Percentiles rank a stretch among this genome's conserved stretches.
Evolutionary conservation across 2,888 invertebrate species (phyloP).

Genomic region (Eupsilia transversa): DNA sequence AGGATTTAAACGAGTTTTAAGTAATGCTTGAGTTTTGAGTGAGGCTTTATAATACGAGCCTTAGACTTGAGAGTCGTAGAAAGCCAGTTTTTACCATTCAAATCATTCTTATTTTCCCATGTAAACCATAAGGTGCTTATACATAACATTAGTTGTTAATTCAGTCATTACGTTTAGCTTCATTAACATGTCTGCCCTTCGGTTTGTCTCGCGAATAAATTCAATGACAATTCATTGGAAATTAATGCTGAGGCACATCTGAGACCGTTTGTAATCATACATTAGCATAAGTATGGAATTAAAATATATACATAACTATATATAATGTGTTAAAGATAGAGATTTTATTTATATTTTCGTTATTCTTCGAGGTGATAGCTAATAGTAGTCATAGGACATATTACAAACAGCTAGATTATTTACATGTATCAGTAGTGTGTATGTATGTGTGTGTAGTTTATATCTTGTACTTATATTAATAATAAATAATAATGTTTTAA

Average conservation of each 20-base stretch:
- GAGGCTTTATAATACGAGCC: too few species aligned
- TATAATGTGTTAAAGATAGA: background rate
- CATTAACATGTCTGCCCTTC: constrained; percentile 57
- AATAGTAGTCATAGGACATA: background rate
- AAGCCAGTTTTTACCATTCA: background rate
- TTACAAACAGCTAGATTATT: background rate
- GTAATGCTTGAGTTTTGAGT: too few species aligned
- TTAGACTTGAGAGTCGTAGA: background rate
- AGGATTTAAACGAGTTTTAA: too few species aligned
- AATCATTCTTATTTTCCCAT: constrained; percentile 14
- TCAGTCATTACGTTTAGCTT: constrained; percentile 41
- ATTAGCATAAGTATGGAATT: constrained; percentile 60
- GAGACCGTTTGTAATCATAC: constrained; percentile 59
- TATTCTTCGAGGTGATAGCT: background rate
- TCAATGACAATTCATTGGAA: constrained; percentile 57
- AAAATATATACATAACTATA: constrained; percentile 34
- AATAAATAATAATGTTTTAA: too few species aligned
- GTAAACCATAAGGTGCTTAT: constrained; percentile 13
- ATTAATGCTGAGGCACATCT: constrained; percentile 68
- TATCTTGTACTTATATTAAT: too few species aligned
- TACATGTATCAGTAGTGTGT: background rate
- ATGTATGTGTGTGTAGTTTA: too few species aligned
- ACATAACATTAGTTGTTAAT: constrained; percentile 56
- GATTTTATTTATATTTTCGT: background rate
- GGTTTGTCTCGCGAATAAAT: constrained; percentile 59